Conservation (phyloP, 2,113 vertebrate genomes). For the Gambusia affinis region DNA sequence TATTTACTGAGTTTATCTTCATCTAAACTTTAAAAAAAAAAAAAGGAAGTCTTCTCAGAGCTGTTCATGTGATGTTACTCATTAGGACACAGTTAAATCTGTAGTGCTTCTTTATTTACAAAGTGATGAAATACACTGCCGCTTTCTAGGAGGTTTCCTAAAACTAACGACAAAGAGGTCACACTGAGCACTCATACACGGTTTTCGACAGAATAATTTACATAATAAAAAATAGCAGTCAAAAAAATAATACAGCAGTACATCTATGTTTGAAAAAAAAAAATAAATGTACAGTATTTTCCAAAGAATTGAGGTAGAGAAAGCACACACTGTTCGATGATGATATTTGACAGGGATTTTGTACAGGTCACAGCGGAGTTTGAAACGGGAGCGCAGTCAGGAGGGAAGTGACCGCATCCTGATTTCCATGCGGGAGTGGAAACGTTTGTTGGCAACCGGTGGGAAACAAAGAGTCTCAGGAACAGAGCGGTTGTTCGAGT, state of each 20-base stretch:
- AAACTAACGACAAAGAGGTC: slow-evolving; percentile 44
- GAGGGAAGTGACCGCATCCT: slow-evolving; percentile 30
- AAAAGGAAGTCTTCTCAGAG: too few species aligned
- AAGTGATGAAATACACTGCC: slow-evolving; percentile 55
- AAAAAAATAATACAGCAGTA: slow-evolving; percentile 63
- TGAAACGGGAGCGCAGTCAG: not conserved
- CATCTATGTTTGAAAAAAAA: slow-evolving; percentile 20
- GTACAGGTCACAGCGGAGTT: slow-evolving; percentile 35
- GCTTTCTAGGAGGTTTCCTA: slow-evolving; percentile 19
- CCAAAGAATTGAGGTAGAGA: slow-evolving; percentile 78
- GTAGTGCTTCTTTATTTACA: slow-evolving; percentile 74
- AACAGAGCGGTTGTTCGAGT: slow-evolving; percentile 13
- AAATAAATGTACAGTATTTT: slow-evolving; percentile 49
- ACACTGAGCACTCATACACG: slow-evolving; percentile 42
- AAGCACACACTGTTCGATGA: slow-evolving; percentile 59
- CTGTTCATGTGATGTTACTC: not conserved
- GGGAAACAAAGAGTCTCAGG: slow-evolving; percentile 21
- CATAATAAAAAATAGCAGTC: slow-evolving; percentile 61
- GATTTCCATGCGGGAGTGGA: not conserved
- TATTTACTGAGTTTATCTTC: too few species aligned
- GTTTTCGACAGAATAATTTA: slow-evolving; percentile 37
- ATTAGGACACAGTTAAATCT: slow-evolving; percentile 33
- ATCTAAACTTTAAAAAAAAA: too few species aligned
- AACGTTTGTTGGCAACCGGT: slow-evolving; percentile 18
- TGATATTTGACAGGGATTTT: slow-evolving; percentile 41